Percentiles rank a stretch among this genome's conserved stretches.
These are phyloP conservation scores for Cydia splendana DNA, from an alignment of 1,140 invertebrate genomes.

Conservation along the genomic window DNA sequence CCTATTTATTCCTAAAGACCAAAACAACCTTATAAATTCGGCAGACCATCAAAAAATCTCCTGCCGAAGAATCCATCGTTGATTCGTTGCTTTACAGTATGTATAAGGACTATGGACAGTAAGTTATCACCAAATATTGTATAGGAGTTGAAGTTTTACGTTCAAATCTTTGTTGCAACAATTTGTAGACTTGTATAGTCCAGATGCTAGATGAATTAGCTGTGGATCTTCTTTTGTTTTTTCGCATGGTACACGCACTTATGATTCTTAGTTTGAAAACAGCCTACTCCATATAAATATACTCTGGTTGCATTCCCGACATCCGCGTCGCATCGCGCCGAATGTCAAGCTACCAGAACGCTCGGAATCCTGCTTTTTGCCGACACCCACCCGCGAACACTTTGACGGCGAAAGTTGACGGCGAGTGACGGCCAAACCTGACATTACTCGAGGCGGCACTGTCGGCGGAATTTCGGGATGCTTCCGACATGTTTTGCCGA, in stretches of 20 bases:
- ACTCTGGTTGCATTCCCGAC: slow-evolving; percentile 14
- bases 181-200: neutral
- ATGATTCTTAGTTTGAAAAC: neutral
- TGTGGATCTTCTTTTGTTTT: neutral
- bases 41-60: slow-evolving; percentile 28
- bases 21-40: slow-evolving; percentile 31
- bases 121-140: neutral
- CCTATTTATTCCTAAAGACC: slow-evolving; percentile 32
- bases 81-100: neutral
- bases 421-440: slow-evolving; percentile 31
- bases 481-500: slow-evolving; percentile 31
- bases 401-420: slow-evolving; percentile 31
- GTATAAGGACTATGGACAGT: neutral
- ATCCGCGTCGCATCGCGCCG: slow-evolving; percentile 21
- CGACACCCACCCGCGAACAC: slow-evolving; percentile 32
- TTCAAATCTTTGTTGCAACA: neutral
- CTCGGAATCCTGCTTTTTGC: slow-evolving; percentile 17
- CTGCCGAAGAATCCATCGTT: slow-evolving; percentile 13
- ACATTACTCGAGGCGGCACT: slow-evolving; percentile 32
- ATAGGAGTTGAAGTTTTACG: neutral
- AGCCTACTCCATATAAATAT: neutral
- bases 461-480: slow-evolving; percentile 28
- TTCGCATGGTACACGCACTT: neutral
- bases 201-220: neutral
- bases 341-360: slow-evolving; percentile 28